A percentile compares a stretch with the other conserved stretches of the same genome.
Evolutionary conservation across 2,888 invertebrate genomes (phyloP).

Genomic region (Cinara cedri): DNA sequence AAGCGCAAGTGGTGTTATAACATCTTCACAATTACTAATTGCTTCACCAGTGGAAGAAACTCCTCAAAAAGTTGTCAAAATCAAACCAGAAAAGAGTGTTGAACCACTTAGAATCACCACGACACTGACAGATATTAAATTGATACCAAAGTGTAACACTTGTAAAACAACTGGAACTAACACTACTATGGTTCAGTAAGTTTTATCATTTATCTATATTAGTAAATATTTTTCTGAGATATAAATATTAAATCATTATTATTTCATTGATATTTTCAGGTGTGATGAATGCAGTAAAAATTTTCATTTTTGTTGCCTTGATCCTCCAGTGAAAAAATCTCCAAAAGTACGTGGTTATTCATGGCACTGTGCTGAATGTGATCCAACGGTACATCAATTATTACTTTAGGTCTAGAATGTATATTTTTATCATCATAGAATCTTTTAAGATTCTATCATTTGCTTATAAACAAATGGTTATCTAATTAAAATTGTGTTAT

Average conservation of each 20-base stretch:
- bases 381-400: conserved; percentile 76
- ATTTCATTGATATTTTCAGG: conserved; percentile 65
- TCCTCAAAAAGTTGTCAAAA: conserved; percentile 44
- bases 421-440: too few species aligned
- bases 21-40: conserved; percentile 52
- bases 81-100: conserved; percentile 49
- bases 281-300: conserved; percentile 90
- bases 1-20: conserved; percentile 71
- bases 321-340: conserved; percentile 91
- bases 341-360: conserved; percentile 93
- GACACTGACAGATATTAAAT: conserved; percentile 41
- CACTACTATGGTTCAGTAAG: conserved; percentile 71
- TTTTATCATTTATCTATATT: conserved; percentile 57
- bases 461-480: too few species aligned
- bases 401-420: background rate
- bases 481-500: too few species aligned
- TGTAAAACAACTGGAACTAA: conserved; percentile 57
- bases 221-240: background rate
- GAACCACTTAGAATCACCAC: conserved; percentile 46
- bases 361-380: conserved; percentile 96
- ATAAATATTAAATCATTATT: background rate
- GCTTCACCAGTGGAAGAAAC: conserved; percentile 46
- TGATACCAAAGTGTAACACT: conserved; percentile 55
- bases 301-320: conserved; percentile 91
- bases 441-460: too few species aligned